phyloP scores from a whole-genome alignment of 2,797 vertebrate genomes.

The Ctenopoma multispine region DNA sequence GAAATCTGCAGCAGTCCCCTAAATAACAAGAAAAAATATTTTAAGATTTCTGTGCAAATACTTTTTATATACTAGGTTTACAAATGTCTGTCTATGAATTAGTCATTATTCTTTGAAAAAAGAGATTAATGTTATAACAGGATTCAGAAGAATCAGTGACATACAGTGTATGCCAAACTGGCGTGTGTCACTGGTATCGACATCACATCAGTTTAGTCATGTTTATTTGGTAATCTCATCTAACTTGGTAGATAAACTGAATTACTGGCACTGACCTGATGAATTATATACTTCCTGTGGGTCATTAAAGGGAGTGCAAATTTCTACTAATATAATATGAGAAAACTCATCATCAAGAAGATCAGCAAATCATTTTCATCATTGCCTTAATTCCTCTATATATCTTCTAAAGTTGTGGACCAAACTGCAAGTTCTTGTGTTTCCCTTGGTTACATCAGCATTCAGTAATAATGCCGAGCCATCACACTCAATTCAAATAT shows the following conservation, averaged over 20 bases:
- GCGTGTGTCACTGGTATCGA: no score
- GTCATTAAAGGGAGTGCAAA: slow-evolving; percentile 1
- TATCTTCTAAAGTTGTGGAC: no score
- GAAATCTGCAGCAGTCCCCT: not conserved
- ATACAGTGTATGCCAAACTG: no score
- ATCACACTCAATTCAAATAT: slow-evolving; percentile 58
- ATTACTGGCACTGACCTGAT: no score
- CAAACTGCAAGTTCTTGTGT: slow-evolving; percentile 35
- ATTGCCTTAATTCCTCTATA: no score
- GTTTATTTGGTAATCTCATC: no score
- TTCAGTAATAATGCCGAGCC: slow-evolving; percentile 60
- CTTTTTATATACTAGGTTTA: no score
- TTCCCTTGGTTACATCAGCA: slow-evolving; percentile 65
- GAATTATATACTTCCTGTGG: not conserved
- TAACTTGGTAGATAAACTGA: not conserved
- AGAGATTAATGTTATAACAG: no score
- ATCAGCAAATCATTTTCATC: not conserved
- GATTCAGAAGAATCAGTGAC: not conserved
- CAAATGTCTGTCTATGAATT: no score
- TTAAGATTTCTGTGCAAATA: no score
- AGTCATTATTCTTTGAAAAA: no score
- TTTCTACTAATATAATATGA: not conserved
- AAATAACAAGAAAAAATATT: not conserved
- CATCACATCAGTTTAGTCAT: no score
- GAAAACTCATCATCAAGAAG: not conserved